Conservation (phyloP, 1,140 invertebrate species). For the Pissodes strobi region DNA sequence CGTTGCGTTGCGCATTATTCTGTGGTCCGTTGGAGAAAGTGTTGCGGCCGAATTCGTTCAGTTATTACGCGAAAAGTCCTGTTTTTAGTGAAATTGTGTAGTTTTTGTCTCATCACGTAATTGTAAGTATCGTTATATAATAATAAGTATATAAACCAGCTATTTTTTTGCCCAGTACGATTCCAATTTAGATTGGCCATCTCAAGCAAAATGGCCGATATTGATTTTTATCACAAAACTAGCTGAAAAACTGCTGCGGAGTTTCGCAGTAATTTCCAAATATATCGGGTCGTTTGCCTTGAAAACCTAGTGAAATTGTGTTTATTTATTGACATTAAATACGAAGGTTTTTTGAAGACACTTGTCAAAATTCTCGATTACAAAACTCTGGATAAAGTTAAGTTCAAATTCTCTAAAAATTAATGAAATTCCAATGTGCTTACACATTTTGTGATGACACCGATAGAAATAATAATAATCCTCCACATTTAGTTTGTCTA, state of each 20-base stretch:
- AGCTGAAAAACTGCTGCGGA: slow-evolving; percentile 12
- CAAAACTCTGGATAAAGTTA: too few relatives aligned
- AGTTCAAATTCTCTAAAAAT: slow-evolving; percentile 5
- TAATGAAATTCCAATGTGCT: slow-evolving; percentile 6
- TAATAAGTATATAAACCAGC: not conserved
- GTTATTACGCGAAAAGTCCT: slow-evolving; percentile 16
- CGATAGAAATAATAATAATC: slow-evolving; percentile 3
- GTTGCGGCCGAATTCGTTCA: slow-evolving; percentile 19
- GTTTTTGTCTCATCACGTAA: slow-evolving; percentile 8
- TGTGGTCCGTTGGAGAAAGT: slow-evolving; percentile 24
- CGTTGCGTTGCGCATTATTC: slow-evolving; percentile 13
- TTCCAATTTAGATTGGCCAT: slow-evolving; percentile 30
- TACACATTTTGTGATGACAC: slow-evolving; percentile 17
- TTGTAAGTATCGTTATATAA: slow-evolving; percentile 13
- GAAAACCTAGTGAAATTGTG: not conserved
- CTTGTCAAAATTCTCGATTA: too few relatives aligned
- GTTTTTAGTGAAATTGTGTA: slow-evolving; percentile 23
- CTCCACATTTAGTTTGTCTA: slow-evolving; percentile 5
- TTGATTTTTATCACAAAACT: slow-evolving; percentile 45
- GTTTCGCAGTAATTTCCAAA: slow-evolving; percentile 12
- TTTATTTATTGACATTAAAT: not conserved
- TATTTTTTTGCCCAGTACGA: slow-evolving; percentile 19
- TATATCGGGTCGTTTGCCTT: slow-evolving; percentile 6
- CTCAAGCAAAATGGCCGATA: slow-evolving; percentile 49
- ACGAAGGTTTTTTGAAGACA: not conserved